Conservation (phyloP, 2,113 vertebrate genomes). For the Balaenoptera acutorostrata region DNA sequence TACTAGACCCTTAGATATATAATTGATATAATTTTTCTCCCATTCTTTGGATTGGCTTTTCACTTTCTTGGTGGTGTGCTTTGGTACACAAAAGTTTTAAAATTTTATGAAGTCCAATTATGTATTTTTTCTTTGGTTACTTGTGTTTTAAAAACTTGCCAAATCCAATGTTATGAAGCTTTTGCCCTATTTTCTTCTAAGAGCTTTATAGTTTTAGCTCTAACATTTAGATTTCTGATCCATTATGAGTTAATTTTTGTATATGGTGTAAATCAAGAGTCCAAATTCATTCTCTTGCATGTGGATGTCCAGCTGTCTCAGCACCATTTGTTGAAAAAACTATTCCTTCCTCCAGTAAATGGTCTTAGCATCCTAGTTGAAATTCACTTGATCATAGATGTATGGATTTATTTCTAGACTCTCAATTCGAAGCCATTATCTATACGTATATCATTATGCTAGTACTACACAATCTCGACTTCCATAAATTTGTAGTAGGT, state of each 20-base stretch:
- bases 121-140: background rate
- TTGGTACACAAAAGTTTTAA: background rate
- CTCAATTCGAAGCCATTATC: background rate
- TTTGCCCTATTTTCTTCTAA: background rate
- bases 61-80: background rate
- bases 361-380: background rate
- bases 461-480: background rate
- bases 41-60: background rate
- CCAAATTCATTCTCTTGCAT: background rate
- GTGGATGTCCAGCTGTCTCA: background rate
- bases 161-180: background rate
- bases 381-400: background rate
- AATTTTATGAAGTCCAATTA: background rate
- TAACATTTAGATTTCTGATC: background rate
- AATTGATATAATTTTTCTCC: background rate
- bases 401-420: constrained; percentile 18
- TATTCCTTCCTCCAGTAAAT: background rate
- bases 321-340: background rate
- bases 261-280: background rate
- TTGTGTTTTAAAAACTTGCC: background rate
- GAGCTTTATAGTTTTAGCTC: background rate
- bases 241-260: background rate
- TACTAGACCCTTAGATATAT: background rate
- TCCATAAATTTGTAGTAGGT: background rate
- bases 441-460: background rate